Conservation (phyloP, 2,797 vertebrate genomes). For the Urophycis tenuis region DNA sequence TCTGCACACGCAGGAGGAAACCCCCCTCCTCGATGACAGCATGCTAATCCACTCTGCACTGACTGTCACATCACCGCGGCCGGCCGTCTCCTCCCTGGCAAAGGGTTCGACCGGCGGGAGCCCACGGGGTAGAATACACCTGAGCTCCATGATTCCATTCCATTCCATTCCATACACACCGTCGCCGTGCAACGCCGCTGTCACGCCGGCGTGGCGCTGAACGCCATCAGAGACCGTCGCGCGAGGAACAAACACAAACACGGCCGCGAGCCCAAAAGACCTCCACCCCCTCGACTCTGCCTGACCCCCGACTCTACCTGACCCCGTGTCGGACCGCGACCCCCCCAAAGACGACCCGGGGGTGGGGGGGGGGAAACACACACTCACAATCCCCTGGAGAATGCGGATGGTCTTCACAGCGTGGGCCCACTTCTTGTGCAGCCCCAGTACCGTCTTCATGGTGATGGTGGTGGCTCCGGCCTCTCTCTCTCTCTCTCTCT, state of each 20-base stretch:
- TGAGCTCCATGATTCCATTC: no score
- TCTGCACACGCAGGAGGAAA: background rate
- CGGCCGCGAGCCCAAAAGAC: background rate
- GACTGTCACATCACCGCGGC: background rate
- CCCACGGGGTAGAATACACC: background rate
- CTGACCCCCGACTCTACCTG: no score
- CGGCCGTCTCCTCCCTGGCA: no score
- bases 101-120: background rate
- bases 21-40: no score
- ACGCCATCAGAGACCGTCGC: background rate
- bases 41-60: background rate
- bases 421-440: conserved; percentile 85
- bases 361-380: background rate
- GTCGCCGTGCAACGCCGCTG: background rate
- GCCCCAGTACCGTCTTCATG: conserved; percentile 81
- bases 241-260: background rate
- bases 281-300: no score
- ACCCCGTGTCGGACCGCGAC: background rate
- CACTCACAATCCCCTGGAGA: conserved; percentile 85
- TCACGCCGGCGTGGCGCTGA: background rate
- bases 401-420: conserved; percentile 83
- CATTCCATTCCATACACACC: background rate
- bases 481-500: no score
- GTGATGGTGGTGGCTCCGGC: background rate
- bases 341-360: no score